A percentile compares a stretch with the other conserved stretches of the same genome.
phyloP scores from a whole-genome alignment of 2,888 invertebrate species.

The Kryphioiulus occultus region DNA sequence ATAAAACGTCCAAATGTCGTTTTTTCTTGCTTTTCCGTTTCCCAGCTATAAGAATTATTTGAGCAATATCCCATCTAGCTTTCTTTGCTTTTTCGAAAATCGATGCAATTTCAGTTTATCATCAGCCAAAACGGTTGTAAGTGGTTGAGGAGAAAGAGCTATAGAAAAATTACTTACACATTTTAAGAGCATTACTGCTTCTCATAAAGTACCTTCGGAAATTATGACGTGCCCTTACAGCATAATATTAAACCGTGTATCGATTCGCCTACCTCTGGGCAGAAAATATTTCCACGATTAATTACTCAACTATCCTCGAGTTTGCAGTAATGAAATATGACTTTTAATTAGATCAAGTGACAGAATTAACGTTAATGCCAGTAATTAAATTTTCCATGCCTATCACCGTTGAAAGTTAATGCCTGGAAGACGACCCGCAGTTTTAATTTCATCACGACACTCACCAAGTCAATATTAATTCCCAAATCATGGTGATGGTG shows the following conservation, averaged over 20 bases:
- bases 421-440: background rate
- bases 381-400: constrained; percentile 21
- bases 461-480: constrained; percentile 10
- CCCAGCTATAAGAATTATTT: too few relatives aligned
- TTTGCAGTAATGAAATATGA: constrained; percentile 12
- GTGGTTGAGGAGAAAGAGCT: background rate
- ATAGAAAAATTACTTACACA: background rate
- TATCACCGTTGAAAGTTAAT: constrained; percentile 20
- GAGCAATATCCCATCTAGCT: too few relatives aligned
- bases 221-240: background rate
- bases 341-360: constrained; percentile 18
- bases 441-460: constrained; percentile 21
- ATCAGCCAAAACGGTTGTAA: too few relatives aligned
- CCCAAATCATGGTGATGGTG: background rate
- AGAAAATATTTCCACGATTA: background rate
- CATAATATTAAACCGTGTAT: background rate
- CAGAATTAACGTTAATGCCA: constrained; percentile 17
- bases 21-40: too few relatives aligned
- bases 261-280: background rate
- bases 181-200: background rate
- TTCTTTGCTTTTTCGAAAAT: too few relatives aligned
- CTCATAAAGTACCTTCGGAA: background rate
- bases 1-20: too few relatives aligned
- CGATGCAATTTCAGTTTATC: too few relatives aligned
- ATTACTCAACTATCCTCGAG: background rate